These are phyloP conservation scores for Cheilosia pagana DNA, from an alignment of 2,888 invertebrate genomes.

Conservation along the genomic window DNA sequence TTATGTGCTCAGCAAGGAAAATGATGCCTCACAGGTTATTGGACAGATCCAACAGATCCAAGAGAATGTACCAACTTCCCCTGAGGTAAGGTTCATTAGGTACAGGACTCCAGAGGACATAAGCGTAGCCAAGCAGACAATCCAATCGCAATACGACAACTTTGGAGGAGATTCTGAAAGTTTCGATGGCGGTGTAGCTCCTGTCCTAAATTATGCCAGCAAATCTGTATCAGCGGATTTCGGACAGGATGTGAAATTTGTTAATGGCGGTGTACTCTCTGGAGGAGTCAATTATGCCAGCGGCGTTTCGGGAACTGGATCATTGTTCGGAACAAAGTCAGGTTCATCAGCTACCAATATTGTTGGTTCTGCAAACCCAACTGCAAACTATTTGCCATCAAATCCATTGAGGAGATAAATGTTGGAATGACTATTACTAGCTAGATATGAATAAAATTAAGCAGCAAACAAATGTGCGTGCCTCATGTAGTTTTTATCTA, in stretches of 20 bases:
- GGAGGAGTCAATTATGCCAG: not conserved
- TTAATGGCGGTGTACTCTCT: not conserved
- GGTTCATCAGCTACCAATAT: too few species aligned
- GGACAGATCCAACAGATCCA: conserved; percentile 76
- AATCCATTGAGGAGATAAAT: too few species aligned
- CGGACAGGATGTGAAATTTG: not conserved
- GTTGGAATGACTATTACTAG: too few species aligned
- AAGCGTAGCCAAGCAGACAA: conserved; percentile 69
- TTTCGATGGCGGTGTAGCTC: conserved; percentile 76
- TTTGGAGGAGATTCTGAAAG: conserved; percentile 71
- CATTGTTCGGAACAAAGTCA: not conserved
- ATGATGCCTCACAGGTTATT: conserved; percentile 79
- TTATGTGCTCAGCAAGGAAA: conserved; percentile 81
- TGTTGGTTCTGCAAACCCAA: too few species aligned
- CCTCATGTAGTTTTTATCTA: too few species aligned
- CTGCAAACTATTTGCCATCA: too few species aligned
- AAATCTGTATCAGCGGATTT: not conserved
- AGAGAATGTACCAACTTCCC: conserved; percentile 71
- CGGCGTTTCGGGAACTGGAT: not conserved
- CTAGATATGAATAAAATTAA: too few species aligned
- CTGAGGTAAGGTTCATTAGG: conserved; percentile 77
- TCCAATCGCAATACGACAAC: conserved; percentile 76
- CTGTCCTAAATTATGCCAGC: conserved; percentile 78
- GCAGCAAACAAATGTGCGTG: too few species aligned
- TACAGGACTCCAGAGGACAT: conserved; percentile 76